A percentile compares a stretch with the other conserved stretches of the same genome.
These are phyloP conservation scores for Oedothorax gibbosus DNA, from an alignment of 1,140 invertebrate species.

Conservation along the genomic window DNA sequence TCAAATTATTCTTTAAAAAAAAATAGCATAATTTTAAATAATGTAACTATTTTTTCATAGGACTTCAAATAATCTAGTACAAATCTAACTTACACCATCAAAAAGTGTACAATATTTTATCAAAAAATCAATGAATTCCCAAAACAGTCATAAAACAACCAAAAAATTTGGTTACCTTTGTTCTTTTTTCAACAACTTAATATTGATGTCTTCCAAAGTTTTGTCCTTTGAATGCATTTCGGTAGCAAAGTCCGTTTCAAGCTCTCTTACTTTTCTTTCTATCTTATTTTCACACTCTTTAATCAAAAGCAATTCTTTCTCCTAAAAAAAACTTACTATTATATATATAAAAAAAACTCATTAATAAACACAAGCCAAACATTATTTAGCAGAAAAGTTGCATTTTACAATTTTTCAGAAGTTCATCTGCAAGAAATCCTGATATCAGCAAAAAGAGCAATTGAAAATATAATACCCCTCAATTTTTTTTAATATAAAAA, in stretches of 20 bases:
- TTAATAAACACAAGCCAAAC: background rate
- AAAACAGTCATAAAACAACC: no score
- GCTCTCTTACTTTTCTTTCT: conserved; percentile 26
- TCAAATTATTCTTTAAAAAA: no score
- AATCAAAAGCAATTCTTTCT: conserved; percentile 15
- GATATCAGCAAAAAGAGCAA: background rate
- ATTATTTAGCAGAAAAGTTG: background rate
- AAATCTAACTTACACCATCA: no score
- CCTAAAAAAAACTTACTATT: background rate
- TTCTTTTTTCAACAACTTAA: conserved; percentile 27
- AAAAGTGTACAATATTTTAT: no score
- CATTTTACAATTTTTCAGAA: background rate
- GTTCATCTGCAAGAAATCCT: background rate
- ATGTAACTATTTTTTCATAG: no score
- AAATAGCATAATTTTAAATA: no score
- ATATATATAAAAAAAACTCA: background rate
- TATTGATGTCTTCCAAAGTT: background rate
- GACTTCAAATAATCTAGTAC: no score
- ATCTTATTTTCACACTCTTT: conserved; percentile 44
- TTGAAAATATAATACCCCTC: no score
- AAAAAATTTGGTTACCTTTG: conserved; percentile 26
- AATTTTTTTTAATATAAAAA: no score
- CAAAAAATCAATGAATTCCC: no score
- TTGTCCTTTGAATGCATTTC: conserved; percentile 35
- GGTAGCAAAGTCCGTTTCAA: background rate